These are phyloP conservation scores for Listronotus bonariensis DNA, from an alignment of 1,140 invertebrate species.

Conservation along the genomic window DNA sequence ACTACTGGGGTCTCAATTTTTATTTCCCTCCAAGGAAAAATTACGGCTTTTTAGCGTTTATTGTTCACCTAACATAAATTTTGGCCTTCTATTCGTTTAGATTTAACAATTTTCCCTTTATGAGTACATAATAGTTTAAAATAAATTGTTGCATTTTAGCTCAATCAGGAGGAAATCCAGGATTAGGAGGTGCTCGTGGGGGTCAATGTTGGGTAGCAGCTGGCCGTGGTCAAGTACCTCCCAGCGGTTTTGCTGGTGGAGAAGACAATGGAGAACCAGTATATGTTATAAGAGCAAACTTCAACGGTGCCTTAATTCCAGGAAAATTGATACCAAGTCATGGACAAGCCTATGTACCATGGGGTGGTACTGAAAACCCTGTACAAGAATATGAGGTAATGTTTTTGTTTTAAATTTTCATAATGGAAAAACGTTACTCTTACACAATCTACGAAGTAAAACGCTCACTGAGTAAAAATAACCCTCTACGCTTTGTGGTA, in stretches of 20 bases:
- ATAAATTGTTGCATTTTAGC: slow-evolving; percentile 12
- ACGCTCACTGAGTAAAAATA: too few relatives aligned
- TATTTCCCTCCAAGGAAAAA: too few relatives aligned
- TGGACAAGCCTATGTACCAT: slow-evolving; percentile 74
- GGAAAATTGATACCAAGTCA: slow-evolving; percentile 78
- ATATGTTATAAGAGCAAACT: slow-evolving; percentile 67
- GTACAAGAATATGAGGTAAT: slow-evolving; percentile 72
- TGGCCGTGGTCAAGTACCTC: slow-evolving; percentile 67
- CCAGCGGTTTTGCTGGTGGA: slow-evolving; percentile 73
- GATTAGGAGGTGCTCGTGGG: slow-evolving; percentile 50
- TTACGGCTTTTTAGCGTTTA: too few relatives aligned
- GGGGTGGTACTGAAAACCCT: slow-evolving; percentile 77
- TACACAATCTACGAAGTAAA: too few relatives aligned
- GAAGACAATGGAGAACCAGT: slow-evolving; percentile 73
- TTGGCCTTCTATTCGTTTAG: too few relatives aligned
- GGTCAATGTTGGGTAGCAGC: slow-evolving; percentile 68
- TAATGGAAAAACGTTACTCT: too few relatives aligned
- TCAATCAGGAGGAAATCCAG: slow-evolving; percentile 16
- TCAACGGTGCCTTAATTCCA: slow-evolving; percentile 73
- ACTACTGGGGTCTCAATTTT: too few relatives aligned
- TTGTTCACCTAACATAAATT: too few relatives aligned
- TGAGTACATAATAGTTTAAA: too few relatives aligned
- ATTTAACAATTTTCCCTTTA: too few relatives aligned
- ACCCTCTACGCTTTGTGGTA: too few relatives aligned
- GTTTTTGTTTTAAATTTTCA: not conserved